A percentile compares a stretch with the other conserved stretches of the same genome.
These are phyloP conservation scores for Diachasmimorpha longicaudata DNA, from an alignment of 1,140 invertebrate species.

Conservation along the genomic window DNA sequence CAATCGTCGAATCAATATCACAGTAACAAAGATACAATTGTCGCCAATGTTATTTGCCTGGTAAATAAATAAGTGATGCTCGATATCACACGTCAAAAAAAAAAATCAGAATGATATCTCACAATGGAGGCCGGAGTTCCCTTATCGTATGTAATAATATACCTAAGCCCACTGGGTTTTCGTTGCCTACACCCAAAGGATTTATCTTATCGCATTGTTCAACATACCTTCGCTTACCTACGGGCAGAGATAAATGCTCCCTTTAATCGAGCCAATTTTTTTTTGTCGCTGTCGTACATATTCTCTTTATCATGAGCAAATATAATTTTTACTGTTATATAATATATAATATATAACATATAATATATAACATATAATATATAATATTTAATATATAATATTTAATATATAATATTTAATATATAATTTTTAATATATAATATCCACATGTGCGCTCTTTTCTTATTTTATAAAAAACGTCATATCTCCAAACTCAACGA, in stretches of 20 bases:
- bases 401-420: no score
- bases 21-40: no score
- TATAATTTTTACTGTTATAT: not conserved
- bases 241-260: not conserved
- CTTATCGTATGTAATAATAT: slow-evolving; percentile 8
- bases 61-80: not conserved
- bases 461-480: no score
- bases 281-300: not conserved
- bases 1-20: no score
- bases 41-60: no score
- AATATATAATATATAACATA: no score
- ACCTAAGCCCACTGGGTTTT: not conserved
- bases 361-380: no score
- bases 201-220: slow-evolving; percentile 5
- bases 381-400: no score
- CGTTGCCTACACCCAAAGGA: not conserved
- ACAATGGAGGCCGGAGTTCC: not conserved
- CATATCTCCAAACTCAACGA: no score
- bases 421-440: no score
- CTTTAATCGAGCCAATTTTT: not conserved
- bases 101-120: not conserved
- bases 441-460: no score
- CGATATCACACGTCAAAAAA: not conserved
- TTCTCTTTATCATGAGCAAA: not conserved
- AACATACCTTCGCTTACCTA: not conserved